Conservation (phyloP, 2,797 vertebrate genomes). For the Champsocephalus esox region DNA sequence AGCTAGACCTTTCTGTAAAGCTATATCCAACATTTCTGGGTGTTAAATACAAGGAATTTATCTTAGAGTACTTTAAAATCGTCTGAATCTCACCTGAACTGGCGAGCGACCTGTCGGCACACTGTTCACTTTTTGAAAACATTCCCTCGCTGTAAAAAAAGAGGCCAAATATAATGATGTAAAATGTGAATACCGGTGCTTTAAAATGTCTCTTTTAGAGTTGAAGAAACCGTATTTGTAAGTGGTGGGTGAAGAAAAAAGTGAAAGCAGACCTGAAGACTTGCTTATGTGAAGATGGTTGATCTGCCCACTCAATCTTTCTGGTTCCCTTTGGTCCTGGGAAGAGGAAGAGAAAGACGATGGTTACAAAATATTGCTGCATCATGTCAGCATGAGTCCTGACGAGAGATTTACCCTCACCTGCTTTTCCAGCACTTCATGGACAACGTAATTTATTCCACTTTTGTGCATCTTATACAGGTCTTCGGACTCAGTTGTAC, state of each 20-base stretch:
- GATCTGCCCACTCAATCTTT: neutral
- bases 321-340: slow-evolving; percentile 43
- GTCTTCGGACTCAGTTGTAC: slow-evolving; percentile 64
- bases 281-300: slow-evolving; percentile 3
- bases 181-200: neutral
- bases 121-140: neutral
- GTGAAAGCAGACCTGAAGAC: slow-evolving; percentile 38
- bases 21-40: neutral
- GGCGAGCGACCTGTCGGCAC: slow-evolving; percentile 49
- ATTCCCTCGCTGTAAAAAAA: neutral
- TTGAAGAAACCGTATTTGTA: neutral
- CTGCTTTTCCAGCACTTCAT: slow-evolving; percentile 60
- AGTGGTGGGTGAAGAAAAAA: neutral
- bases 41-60: neutral
- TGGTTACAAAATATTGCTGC: slow-evolving; percentile 4
- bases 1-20: neutral
- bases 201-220: neutral
- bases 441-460: slow-evolving; percentile 47
- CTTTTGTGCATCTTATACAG: slow-evolving; percentile 67
- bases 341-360: slow-evolving; percentile 55
- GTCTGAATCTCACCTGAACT: slow-evolving; percentile 61
- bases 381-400: neutral
- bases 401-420: slow-evolving; percentile 47
- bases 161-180: neutral
- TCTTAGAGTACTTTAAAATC: neutral